Percentiles rank a stretch among this genome's conserved stretches.
These are phyloP conservation scores for Gnathonemus longibarbis DNA, from an alignment of 2,113 vertebrate species.

Conservation along the genomic window DNA sequence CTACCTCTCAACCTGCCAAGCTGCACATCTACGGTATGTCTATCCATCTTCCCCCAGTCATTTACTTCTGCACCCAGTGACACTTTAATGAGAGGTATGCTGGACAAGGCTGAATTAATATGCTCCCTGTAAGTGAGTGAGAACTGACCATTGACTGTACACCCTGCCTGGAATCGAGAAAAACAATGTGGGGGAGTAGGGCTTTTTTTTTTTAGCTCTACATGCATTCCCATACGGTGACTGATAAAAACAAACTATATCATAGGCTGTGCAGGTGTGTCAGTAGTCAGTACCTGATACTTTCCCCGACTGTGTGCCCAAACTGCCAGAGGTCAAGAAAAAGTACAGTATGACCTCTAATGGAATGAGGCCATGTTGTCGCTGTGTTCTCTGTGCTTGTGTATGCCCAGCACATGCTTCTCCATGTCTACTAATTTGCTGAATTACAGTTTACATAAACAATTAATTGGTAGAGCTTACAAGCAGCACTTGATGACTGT, in stretches of 20 bases:
- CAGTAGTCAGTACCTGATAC: not conserved
- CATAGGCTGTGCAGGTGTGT: not conserved
- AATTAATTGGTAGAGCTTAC: not conserved
- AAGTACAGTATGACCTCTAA: not conserved
- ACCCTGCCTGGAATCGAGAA: not conserved
- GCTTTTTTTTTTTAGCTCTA: not conserved
- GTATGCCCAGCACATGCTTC: not conserved
- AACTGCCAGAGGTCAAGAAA: not conserved
- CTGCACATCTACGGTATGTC: not conserved
- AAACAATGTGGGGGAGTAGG: not conserved
- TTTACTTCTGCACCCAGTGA: not conserved
- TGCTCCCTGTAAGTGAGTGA: not conserved
- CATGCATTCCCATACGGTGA: not conserved
- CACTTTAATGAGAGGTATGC: not conserved
- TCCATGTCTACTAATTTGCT: not conserved
- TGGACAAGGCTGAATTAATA: not conserved
- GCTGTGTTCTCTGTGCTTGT: not conserved
- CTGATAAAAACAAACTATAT: not conserved
- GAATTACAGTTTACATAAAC: not conserved
- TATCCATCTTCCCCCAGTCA: not conserved
- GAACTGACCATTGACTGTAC: not conserved
- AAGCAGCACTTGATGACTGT: not conserved
- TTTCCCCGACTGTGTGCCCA: not conserved
- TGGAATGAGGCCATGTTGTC: not conserved
- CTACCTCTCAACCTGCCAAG: not conserved